These are phyloP conservation scores for Podotricha telesiphe DNA, from an alignment of 2,888 invertebrate genomes.

Conservation along the genomic window DNA sequence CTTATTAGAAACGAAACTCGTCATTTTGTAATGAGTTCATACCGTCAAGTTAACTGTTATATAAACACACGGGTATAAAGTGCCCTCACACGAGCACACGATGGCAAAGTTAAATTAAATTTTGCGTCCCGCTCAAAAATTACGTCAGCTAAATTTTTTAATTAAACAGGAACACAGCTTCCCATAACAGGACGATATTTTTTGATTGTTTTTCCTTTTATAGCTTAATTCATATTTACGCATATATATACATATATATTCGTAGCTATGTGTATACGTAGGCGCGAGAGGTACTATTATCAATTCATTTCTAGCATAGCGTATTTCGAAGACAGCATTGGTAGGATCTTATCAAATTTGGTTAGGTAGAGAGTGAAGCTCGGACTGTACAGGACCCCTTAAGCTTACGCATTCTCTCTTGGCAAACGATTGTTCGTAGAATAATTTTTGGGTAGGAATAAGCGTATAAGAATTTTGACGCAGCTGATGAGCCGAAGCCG, in stretches of 20 bases:
- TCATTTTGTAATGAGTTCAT: constrained; percentile 27
- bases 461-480: no score
- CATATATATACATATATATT: background rate
- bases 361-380: no score
- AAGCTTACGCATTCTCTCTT: no score
- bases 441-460: no score
- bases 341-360: no score
- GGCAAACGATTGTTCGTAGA: no score
- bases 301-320: no score
- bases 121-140: constrained; percentile 27
- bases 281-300: no score
- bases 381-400: no score
- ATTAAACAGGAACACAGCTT: constrained; percentile 31
- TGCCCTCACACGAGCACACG: constrained; percentile 11
- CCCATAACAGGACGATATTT: constrained; percentile 5
- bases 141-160: constrained; percentile 29
- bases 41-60: constrained; percentile 20
- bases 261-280: no score
- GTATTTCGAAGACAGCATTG: no score
- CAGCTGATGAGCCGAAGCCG: no score
- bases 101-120: constrained; percentile 33
- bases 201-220: background rate
- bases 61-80: constrained; percentile 14
- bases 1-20: constrained; percentile 21
- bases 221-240: background rate